Evolutionary conservation across 35 echinoderm and acorn worm species (phyloP).

Genomic region (Apostichopus californicus): DNA sequence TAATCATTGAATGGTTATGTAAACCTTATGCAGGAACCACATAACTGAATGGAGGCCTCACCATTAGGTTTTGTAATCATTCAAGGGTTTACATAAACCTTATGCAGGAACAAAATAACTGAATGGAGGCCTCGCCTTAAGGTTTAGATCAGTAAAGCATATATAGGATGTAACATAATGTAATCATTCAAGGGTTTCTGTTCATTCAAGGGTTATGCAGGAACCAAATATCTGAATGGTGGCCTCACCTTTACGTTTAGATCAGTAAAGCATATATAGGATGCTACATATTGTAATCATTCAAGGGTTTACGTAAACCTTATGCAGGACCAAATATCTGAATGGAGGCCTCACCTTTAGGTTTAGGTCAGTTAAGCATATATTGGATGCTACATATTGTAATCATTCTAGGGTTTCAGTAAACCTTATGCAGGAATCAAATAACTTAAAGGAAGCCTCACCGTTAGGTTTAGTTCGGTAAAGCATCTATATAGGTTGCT

Average conservation of each 20-base stretch:
- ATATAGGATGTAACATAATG: neutral
- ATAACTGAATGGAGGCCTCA: slow-evolving; percentile 76
- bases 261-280: slow-evolving; percentile 22
- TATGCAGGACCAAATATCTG: neutral
- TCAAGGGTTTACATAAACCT: neutral
- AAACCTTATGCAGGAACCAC: neutral
- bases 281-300: no score
- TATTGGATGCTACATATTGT: neutral
- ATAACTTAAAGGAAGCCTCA: slow-evolving; percentile 70
- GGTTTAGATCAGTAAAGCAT: slow-evolving; percentile 79
- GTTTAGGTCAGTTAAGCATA: slow-evolving; percentile 69
- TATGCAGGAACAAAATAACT: neutral
- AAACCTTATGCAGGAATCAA: neutral
- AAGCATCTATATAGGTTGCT: no score
- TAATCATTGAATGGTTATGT: neutral
- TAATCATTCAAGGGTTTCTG: neutral
- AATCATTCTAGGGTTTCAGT: neutral
- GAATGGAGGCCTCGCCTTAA: slow-evolving; percentile 87
- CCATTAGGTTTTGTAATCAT: slow-evolving; percentile 73
- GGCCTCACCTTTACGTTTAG: slow-evolving; percentile 94
- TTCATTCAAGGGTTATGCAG: neutral
- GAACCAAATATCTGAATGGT: slow-evolving; percentile 40
- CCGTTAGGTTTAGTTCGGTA: slow-evolving; percentile 90
- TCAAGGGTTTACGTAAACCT: neutral
- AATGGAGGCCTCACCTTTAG: slow-evolving; percentile 91